phyloP scores from a whole-genome alignment of 2,113 vertebrate genomes.

The Pyrgilauda ruficollis region DNA sequence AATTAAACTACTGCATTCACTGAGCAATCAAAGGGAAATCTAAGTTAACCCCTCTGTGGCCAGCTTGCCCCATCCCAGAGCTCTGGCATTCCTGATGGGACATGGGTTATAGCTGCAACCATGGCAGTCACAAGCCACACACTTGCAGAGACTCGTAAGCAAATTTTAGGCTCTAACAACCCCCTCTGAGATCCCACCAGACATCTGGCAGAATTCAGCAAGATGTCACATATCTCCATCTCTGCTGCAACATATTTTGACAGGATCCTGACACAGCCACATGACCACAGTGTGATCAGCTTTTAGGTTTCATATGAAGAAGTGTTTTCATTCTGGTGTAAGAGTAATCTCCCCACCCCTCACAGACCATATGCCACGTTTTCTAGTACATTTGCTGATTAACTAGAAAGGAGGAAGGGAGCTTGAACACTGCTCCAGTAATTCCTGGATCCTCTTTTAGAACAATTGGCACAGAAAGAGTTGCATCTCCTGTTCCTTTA shows the following conservation, averaged over 20 bases:
- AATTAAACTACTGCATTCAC: not conserved
- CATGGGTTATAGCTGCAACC: not conserved
- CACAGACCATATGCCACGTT: constrained; percentile 3
- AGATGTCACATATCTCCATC: not conserved
- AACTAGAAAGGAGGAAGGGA: not conserved
- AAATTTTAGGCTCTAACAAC: not conserved
- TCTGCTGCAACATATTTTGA: not conserved
- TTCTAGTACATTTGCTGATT: not conserved
- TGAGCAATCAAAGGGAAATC: not conserved
- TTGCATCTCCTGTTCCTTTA: not conserved
- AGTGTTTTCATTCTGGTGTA: not conserved
- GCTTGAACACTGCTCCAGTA: not conserved
- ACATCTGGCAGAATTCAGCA: not conserved
- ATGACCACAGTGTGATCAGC: not conserved
- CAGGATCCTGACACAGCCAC: not conserved
- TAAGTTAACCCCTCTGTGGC: not conserved
- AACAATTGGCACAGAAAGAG: not conserved
- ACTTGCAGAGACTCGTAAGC: not conserved
- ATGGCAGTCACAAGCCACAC: not conserved
- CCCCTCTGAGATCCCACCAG: not conserved
- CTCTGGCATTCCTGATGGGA: not conserved
- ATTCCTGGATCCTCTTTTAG: not conserved
- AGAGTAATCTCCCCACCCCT: not conserved
- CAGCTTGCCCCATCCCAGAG: not conserved
- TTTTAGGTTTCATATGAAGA: not conserved